Conservation (phyloP, 2,888 invertebrate genomes). For the Drosophila imparisetae region DNA sequence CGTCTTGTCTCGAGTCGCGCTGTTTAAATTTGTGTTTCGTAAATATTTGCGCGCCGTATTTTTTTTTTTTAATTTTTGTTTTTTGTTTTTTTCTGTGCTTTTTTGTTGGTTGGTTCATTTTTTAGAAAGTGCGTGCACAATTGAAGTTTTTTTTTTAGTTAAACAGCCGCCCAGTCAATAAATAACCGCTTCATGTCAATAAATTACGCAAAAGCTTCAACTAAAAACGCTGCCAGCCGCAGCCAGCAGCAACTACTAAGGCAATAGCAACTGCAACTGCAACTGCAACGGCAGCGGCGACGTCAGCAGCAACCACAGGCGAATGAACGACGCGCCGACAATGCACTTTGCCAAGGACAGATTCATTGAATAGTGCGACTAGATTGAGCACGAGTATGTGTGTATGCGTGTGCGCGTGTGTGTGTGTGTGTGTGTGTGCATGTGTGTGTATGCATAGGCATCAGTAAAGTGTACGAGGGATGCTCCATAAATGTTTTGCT, state of each 20-base stretch:
- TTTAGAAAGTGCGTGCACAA: conserved; percentile 79
- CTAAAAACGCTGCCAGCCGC: conserved; percentile 42
- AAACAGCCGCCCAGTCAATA: conserved; percentile 66
- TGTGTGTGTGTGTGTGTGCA: conserved; percentile 2
- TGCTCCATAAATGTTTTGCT: conserved; percentile 5
- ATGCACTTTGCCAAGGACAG: conserved; percentile 84
- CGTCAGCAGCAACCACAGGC: conserved; percentile 34
- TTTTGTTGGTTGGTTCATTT: conserved; percentile 39
- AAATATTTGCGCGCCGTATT: conserved; percentile 65
- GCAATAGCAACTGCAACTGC: conserved; percentile 18
- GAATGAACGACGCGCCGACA: conserved; percentile 80
- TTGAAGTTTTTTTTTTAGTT: conserved; percentile 62
- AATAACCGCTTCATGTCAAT: conserved; percentile 74
- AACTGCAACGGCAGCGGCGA: conserved; percentile 9
- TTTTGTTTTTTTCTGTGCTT: conserved; percentile 7
- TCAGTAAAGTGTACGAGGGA: conserved; percentile 37
- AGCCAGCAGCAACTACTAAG: conserved; percentile 42
- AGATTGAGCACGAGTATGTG: conserved; percentile 35
- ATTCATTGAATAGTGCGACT: conserved; percentile 82
- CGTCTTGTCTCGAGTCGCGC: conserved; percentile 61
- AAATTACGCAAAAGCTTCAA: conserved; percentile 70
- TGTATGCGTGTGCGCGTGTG: neutral
- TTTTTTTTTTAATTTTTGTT: conserved; percentile 25
- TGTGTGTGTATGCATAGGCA: conserved; percentile 7
- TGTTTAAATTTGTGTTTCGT: conserved; percentile 70